Base-by-base conservation (phyloP, 2,888 invertebrate species). In the Leuctra nigra region DNA sequence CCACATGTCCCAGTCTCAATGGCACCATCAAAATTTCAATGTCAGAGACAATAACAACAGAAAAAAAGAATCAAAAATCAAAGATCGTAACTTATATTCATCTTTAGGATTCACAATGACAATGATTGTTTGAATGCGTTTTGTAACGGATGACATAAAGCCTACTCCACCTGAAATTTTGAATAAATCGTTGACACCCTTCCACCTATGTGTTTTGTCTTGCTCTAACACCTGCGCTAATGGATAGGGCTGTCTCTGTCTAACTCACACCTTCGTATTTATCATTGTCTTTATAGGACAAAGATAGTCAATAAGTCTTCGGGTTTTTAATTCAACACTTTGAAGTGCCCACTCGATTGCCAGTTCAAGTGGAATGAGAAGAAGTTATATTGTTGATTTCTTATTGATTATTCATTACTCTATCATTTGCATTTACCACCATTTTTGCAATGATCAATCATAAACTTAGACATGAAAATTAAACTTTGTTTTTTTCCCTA, bases 171-270 rank as follows among this genome's bases (percentile, higher is more conserved):
- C 44, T 44, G 22, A n/a, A 44, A 22, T 44, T 44, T 22, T 22
- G 20, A 41, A 41, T 41, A 41, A 41, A 41, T 41, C 41, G 41
- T 20, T 41, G 20, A 41, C 41, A 41, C 41, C 41, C 41, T 41
- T 18, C 20, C 29, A 29, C 11, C 6, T 29, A 29, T 29, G 11
- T n/a, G n/a, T 6, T 36, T 18, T 41, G 41, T 41, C 41, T 41
- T 20, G 20, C 41, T 41, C 20, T 41, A 11, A 18, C 41, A 18
- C 41, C 18, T 18, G 2, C 4, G 3, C 3, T n/a, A n/a, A n/a
- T n/a, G n/a, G 4, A 41, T 18, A 41, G 18, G 29, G 11, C 11
- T 20, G 11, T 41, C 41, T 41, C 4, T 11, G 20, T 41, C 41
- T 6, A 16, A 18, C 36, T 14, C 41, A 41, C 41, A 41, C 41